Percentiles rank a stretch among this genome's conserved stretches.
phyloP scores from a whole-genome alignment of 2,113 vertebrate species.

The cat (Felis catus) region F.catus_Fca126_mat1.0 CM031412.1:153350001-153350500 shows the following conservation, averaged over 20 bases:
- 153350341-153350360: neutral
- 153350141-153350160: neutral
- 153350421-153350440: neutral
- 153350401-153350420: constrained; percentile 10
- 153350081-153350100: neutral
- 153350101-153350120: neutral
- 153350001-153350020: neutral
- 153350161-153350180: neutral
- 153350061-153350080: neutral
- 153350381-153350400: neutral
- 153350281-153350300: neutral
- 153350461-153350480: neutral
- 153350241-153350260: neutral
- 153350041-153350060: neutral
- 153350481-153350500: neutral
- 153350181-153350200: neutral
- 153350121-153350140: neutral
- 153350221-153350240: neutral
- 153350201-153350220: neutral
- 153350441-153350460: neutral
- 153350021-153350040: neutral
- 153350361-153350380: neutral
- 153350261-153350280: neutral
- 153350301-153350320: neutral
- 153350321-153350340: neutral